These are phyloP conservation scores for Gobio gobio DNA, from an alignment of 2,113 vertebrate species.

Conservation along the genomic window DNA sequence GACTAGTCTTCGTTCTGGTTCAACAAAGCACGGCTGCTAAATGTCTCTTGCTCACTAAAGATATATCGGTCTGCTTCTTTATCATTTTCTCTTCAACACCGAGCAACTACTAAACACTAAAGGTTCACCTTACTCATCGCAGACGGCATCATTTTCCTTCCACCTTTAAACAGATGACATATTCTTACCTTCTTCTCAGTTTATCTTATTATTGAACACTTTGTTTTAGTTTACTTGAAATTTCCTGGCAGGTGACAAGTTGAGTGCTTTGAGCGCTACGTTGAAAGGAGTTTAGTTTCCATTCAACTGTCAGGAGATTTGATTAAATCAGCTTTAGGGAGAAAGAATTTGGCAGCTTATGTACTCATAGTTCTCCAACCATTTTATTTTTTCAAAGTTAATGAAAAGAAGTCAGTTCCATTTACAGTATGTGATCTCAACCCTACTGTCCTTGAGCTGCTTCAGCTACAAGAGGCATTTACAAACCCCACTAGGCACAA, in stretches of 20 bases:
- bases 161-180: constrained; percentile 17
- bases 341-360: constrained; percentile 36
- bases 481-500: background rate
- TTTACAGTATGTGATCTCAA: constrained; percentile 14
- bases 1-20: constrained; percentile 24
- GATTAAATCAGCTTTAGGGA: constrained; percentile 39
- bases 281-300: constrained; percentile 43
- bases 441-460: background rate
- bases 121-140: background rate
- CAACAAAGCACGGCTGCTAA: background rate
- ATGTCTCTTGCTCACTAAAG: constrained; percentile 22
- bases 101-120: background rate
- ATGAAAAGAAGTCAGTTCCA: background rate
- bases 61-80: background rate
- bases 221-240: constrained; percentile 31
- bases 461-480: constrained; percentile 6
- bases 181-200: constrained; percentile 14
- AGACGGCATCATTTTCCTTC: background rate
- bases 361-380: background rate
- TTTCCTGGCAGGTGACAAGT: constrained; percentile 47
- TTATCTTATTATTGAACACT: constrained; percentile 36
- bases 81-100: background rate
- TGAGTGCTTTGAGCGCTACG: background rate
- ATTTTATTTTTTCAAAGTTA: background rate
- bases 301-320: constrained; percentile 46